Percentiles rank a stretch among this genome's conserved stretches.
phyloP scores from a whole-genome alignment of 2,888 invertebrate species.

The Noctua janthe region DNA sequence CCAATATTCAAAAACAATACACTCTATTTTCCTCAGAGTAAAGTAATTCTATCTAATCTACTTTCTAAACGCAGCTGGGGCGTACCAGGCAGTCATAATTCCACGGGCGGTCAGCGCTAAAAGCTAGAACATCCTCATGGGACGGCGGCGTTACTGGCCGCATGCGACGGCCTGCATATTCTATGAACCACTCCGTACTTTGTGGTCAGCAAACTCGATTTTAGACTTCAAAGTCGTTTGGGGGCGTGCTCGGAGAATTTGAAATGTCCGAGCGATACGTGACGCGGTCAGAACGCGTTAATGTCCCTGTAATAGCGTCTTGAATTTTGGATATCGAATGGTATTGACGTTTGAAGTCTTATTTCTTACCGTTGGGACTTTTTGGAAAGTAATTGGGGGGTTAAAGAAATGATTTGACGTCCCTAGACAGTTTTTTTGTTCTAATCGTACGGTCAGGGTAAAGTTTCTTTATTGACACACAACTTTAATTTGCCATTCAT shows the following conservation, averaged over 20 bases:
- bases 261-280: slow-evolving; percentile 69
- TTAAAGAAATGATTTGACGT: not conserved
- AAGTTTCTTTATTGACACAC: not conserved
- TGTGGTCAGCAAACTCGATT: slow-evolving; percentile 89
- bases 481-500: not conserved
- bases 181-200: slow-evolving; percentile 82
- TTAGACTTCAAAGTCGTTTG: slow-evolving; percentile 87
- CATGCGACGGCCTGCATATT: slow-evolving; percentile 83
- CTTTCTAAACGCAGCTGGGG: slow-evolving; percentile 69
- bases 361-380: slow-evolving; percentile 28
- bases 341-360: slow-evolving; percentile 52
- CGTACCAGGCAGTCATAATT: slow-evolving; percentile 78
- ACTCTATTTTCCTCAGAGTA: slow-evolving; percentile 62
- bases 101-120: slow-evolving; percentile 79
- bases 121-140: slow-evolving; percentile 79
- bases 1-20: slow-evolving; percentile 59
- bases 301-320: slow-evolving; percentile 55
- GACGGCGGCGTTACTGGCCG: slow-evolving; percentile 70
- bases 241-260: slow-evolving; percentile 69
- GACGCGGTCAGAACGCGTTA: slow-evolving; percentile 67
- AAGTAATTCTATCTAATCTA: slow-evolving; percentile 69
- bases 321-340: slow-evolving; percentile 60
- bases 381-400: slow-evolving; percentile 1
- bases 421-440: not conserved
- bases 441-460: not conserved